A percentile compares a stretch with the other conserved stretches of the same genome.
Evolutionary conservation across 2,888 invertebrate species (phyloP).

Genomic region (Machimus atricapillus): DNA sequence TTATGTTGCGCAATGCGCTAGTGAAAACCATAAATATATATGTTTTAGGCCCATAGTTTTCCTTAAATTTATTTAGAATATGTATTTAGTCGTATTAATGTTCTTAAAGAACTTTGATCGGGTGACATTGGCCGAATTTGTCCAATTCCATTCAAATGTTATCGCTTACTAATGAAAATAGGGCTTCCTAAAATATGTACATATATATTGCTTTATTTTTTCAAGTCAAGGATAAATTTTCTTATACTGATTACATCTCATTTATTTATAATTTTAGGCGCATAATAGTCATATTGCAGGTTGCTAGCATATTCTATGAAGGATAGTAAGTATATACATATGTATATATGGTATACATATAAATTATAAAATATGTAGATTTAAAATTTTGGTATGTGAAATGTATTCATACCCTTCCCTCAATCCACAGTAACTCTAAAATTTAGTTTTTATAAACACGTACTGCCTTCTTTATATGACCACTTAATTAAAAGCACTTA

Average conservation of each 20-base stretch:
- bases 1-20: not conserved
- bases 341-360: too few species aligned
- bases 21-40: not conserved
- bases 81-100: not conserved
- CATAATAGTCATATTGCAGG: not conserved
- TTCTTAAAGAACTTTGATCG: not conserved
- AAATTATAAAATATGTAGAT: too few species aligned
- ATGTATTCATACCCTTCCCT: too few species aligned
- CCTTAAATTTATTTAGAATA: not conserved
- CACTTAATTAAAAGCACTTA: too few species aligned
- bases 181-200: not conserved
- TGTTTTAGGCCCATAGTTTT: not conserved
- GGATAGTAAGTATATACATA: too few species aligned
- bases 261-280: not conserved
- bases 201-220: not conserved
- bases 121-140: not conserved
- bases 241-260: not conserved
- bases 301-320: too few species aligned
- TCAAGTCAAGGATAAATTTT: not conserved
- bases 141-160: not conserved
- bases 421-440: too few species aligned
- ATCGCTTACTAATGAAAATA: not conserved
- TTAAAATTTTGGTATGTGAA: too few species aligned
- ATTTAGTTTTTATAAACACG: too few species aligned
- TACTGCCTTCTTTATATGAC: too few species aligned